A percentile compares a stretch with the other conserved stretches of the same genome.
These are phyloP conservation scores for Lordiphosa fenestrarum DNA, from an alignment of 2,888 invertebrate species.

Conservation along the genomic window DNA sequence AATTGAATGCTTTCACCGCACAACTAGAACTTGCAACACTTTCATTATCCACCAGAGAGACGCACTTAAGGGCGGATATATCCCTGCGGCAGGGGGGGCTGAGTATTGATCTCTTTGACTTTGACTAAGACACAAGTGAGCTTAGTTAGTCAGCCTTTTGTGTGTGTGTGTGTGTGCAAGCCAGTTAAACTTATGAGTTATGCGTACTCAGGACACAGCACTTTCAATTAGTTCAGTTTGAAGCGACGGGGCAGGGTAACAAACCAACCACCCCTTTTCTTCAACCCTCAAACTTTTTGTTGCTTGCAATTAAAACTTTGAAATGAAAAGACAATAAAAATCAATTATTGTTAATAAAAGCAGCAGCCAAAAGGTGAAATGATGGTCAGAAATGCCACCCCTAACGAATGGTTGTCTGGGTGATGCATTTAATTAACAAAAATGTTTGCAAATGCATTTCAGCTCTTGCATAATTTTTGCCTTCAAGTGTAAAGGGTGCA, in stretches of 20 bases:
- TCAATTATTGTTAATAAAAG: slow-evolving; percentile 68
- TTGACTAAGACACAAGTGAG: slow-evolving; percentile 26
- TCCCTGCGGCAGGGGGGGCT: too few relatives aligned
- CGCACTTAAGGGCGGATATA: not conserved
- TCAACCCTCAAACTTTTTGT: slow-evolving; percentile 40
- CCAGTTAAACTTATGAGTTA: slow-evolving; percentile 1
- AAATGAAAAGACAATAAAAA: slow-evolving; percentile 66
- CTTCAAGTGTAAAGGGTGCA: not conserved
- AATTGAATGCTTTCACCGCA: slow-evolving; percentile 28
- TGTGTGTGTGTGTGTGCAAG: too few relatives aligned
- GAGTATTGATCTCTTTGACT: not conserved
- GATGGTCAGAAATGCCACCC: slow-evolving; percentile 12
- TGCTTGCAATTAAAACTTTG: slow-evolving; percentile 60
- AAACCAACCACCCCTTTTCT: not conserved
- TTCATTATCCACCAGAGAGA: slow-evolving; percentile 21
- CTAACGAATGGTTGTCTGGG: slow-evolving; percentile 17
- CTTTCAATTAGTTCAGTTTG: slow-evolving; percentile 66
- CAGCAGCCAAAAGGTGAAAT: slow-evolving; percentile 21
- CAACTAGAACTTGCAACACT: slow-evolving; percentile 6
- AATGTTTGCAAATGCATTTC: slow-evolving; percentile 49
- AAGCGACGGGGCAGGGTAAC: slow-evolving; percentile 4
- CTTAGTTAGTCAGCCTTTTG: slow-evolving; percentile 24
- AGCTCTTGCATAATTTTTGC: slow-evolving; percentile 40
- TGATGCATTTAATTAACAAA: slow-evolving; percentile 64
- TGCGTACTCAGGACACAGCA: slow-evolving; percentile 14